phyloP scores from a whole-genome alignment of 2,113 vertebrate genomes.

The Lathamus discolor region DNA sequence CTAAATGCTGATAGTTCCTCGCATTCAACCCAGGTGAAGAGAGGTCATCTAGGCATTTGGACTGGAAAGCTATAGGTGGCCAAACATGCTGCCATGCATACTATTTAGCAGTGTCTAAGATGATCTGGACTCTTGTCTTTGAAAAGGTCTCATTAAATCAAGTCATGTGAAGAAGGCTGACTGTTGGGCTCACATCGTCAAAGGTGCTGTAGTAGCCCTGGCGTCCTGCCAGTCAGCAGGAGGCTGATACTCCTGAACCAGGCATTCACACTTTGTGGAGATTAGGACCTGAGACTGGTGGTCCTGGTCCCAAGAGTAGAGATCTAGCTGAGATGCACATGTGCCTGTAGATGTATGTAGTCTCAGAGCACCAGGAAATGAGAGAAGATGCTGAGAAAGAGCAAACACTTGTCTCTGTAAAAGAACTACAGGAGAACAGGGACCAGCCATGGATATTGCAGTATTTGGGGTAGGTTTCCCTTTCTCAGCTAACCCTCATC shows the following conservation, averaged over 20 bases:
- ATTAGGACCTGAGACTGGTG: background rate
- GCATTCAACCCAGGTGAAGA: background rate
- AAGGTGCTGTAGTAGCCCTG: background rate
- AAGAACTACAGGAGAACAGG: background rate
- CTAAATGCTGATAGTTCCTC: background rate
- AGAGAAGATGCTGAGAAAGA: background rate
- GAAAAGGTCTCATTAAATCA: background rate
- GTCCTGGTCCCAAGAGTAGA: background rate
- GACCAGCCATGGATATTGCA: background rate
- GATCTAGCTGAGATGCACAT: background rate
- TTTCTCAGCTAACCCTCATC: background rate
- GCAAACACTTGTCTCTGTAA: background rate
- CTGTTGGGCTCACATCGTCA: accelerated
- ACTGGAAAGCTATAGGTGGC: background rate
- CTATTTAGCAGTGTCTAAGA: background rate
- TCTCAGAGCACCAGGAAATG: background rate
- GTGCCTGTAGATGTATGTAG: background rate
- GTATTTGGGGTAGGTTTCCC: background rate
- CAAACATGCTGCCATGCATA: background rate
- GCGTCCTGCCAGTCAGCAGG: background rate
- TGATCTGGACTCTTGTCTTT: background rate
- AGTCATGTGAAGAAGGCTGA: background rate
- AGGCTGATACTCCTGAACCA: background rate
- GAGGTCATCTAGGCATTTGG: background rate
- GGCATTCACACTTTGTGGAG: background rate